These are phyloP conservation scores for Folsomia candida DNA, from an alignment of 2,888 invertebrate genomes.

Conservation along the genomic window DNA sequence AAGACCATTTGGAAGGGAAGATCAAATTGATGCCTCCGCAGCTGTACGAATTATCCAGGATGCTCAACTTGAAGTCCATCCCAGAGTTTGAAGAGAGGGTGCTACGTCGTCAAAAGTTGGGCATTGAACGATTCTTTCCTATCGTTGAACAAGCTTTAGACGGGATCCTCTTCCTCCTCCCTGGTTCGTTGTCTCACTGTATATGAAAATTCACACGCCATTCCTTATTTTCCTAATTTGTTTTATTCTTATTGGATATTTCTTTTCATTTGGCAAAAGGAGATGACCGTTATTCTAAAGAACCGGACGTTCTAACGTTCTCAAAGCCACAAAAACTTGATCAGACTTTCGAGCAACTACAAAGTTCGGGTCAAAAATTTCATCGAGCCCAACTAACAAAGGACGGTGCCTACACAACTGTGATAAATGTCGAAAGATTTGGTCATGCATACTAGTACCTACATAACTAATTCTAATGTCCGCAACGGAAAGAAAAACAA, in stretches of 20 bases:
- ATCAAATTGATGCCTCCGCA: conserved; percentile 71
- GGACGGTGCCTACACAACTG: not conserved
- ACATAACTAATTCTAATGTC: no score
- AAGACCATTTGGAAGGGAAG: conserved; percentile 54
- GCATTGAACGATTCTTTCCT: conserved; percentile 61
- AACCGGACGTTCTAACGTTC: conserved; percentile 12
- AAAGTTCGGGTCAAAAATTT: conserved; percentile 17
- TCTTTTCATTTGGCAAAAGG: no score
- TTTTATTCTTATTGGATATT: no score
- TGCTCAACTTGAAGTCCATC: conserved; percentile 61
- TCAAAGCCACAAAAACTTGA: not conserved
- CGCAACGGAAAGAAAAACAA: no score
- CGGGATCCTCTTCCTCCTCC: conserved; percentile 62
- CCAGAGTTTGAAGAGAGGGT: conserved; percentile 64
- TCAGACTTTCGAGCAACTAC: conserved; percentile 17
- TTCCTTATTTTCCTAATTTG: no score
- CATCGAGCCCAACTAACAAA: conserved; percentile 26
- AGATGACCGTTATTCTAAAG: conserved; percentile 39
- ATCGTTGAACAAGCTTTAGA: conserved; percentile 60
- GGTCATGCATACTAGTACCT: conserved; percentile 25
- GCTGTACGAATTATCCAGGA: conserved; percentile 68
- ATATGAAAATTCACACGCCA: no score
- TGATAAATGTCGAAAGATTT: conserved; percentile 25
- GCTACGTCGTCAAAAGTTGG: conserved; percentile 59
- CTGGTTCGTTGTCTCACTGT: conserved; percentile 63